These are phyloP conservation scores for Furcifer pardalis DNA, from an alignment of 2,797 vertebrate species.

Conservation along the genomic window DNA sequence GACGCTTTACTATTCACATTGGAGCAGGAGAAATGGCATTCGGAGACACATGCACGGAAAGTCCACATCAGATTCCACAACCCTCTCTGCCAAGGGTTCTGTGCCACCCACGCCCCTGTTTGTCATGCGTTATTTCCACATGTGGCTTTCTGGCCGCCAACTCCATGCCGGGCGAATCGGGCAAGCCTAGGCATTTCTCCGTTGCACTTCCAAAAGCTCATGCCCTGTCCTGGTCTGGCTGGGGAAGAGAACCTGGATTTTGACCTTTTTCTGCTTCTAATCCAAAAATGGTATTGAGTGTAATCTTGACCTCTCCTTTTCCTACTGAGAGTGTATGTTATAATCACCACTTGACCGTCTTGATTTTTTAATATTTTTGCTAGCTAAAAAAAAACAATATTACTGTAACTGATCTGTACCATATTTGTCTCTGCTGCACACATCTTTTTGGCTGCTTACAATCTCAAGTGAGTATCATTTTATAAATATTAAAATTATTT, in stretches of 20 bases:
- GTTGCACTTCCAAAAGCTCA: background rate
- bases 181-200: no score
- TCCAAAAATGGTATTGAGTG: fast-evolving
- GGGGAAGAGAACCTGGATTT: background rate
- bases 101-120: no score
- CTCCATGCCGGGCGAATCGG: no score
- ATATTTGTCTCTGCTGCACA: constrained; percentile 87
- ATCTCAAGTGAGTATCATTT: constrained; percentile 87
- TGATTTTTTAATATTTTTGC: constrained; percentile 26
- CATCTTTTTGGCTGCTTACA: constrained; percentile 83
- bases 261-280: background rate
- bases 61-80: background rate
- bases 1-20: background rate
- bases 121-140: no score
- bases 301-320: constrained; percentile 35
- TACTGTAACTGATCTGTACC: constrained; percentile 93
- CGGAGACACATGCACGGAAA: background rate
- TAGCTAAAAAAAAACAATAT: constrained; percentile 73
- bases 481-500: constrained; percentile 66
- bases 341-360: constrained; percentile 24
- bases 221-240: background rate
- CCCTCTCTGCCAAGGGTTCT: no score
- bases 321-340: constrained; percentile 29
- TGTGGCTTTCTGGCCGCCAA: no score
- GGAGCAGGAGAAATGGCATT: background rate